Evolutionary conservation across 1,140 invertebrate species (phyloP).

Genomic region (Ruditapes philippinarum): DNA sequence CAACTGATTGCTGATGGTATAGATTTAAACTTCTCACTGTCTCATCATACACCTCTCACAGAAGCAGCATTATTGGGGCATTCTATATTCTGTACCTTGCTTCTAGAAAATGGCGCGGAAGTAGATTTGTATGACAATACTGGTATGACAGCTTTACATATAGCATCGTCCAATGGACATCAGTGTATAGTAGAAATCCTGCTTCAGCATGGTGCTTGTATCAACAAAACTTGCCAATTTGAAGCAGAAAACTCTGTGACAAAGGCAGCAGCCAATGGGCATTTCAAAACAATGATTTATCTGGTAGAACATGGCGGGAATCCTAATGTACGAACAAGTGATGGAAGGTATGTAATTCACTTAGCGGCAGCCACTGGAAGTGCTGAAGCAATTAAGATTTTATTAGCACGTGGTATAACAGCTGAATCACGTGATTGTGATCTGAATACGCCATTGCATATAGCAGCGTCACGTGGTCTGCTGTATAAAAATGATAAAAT

Average conservation of each 20-base stretch:
- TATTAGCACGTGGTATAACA: neutral
- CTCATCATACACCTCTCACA: constrained; percentile 19
- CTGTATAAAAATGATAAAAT: neutral
- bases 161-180: neutral
- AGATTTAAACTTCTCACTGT: neutral
- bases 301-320: neutral
- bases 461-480: neutral
- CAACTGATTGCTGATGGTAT: neutral
- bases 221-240: neutral
- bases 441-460: constrained; percentile 25
- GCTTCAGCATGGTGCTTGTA: neutral
- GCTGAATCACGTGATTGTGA: neutral
- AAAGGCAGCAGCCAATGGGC: neutral
- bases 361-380: neutral
- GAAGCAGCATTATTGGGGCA: neutral
- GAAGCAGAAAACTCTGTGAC: neutral
- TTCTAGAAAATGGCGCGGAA: constrained; percentile 14
- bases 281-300: neutral
- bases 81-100: neutral
- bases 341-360: neutral
- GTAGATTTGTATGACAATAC: neutral
- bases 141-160: constrained; percentile 20
- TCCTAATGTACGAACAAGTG: neutral
- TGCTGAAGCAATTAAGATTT: neutral
- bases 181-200: neutral